Evolutionary conservation across 2,888 invertebrate species (phyloP), one percentile per base, ranked within the genome.

Genomic region (Thymelicus lineola): DNA sequence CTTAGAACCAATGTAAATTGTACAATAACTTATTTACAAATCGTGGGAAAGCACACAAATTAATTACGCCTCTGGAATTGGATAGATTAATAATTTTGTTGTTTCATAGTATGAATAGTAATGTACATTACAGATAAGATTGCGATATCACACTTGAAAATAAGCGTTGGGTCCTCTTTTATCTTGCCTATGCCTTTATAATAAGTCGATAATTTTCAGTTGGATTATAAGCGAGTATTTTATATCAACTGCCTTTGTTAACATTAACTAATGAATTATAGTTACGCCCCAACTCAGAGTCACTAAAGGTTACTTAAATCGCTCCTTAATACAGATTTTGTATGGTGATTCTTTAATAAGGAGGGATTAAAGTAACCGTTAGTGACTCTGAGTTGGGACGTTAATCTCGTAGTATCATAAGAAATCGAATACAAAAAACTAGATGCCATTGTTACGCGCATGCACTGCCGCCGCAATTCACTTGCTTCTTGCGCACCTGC

Each of bases 401-500:
- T 28, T 50, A 42, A 59, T 70, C 69, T 48, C 58, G 6, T 45
- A 50, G 42, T 20, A 12, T 17, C 50, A 64, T 59, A 70, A 70
- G 69, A 64, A 70, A 70, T n/a, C 38, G 69, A 45, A 63, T 48
- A 35, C 15, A 64, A 70, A 68, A 70, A 69, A 46, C 58, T 45
- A 35, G 63, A 64, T 59, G 69, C 50, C 53, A 70, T 63, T 70
- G 64, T 70, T 59, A 48, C 64, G 38, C 64, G 69, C 64, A 59
- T 62, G 57, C 64, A 59, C 59, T 57, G 68, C 58, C 69, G 63
- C 50, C 48, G 69, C 42, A 17, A 70, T 64, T 64, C 63, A 70
- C 69, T 70, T 59, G 69, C 69, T 64, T 70, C 69, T 70, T 69
- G 58, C 45, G 57, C 69, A 70, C 69, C 69, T 70, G 69, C 58